Conservation (phyloP, 2,888 invertebrate species). For the Ligdia adustata region DNA sequence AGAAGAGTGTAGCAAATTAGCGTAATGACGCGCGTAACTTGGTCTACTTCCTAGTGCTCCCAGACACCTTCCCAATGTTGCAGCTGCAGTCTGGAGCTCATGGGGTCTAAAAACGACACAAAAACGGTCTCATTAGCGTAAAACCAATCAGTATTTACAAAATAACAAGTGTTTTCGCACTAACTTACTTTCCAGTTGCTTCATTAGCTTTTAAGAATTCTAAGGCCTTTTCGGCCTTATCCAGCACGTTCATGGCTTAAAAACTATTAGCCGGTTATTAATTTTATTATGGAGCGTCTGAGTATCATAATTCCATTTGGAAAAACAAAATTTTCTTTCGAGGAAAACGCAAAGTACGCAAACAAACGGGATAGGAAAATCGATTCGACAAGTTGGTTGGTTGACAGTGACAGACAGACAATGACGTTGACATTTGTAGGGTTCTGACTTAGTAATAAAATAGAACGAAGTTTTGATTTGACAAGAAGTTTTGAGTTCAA, state of each 20-base stretch:
- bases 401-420: too few species aligned
- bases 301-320: constrained; percentile 43
- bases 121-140: background rate
- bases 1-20: constrained; percentile 68
- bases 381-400: too few species aligned
- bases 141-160: constrained; percentile 3
- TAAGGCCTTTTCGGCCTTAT: constrained; percentile 78
- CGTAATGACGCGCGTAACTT: constrained; percentile 71
- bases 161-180: constrained; percentile 1
- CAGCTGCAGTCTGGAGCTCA: constrained; percentile 74
- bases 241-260: constrained; percentile 71
- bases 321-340: constrained; percentile 44
- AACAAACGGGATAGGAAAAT: constrained; percentile 48
- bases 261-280: constrained; percentile 42
- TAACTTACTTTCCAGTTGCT: constrained; percentile 65
- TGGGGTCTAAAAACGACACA: constrained; percentile 60
- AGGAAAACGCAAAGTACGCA: constrained; percentile 51
- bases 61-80: constrained; percentile 72
- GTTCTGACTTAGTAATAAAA: too few species aligned
- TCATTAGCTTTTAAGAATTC: constrained; percentile 72
- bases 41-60: constrained; percentile 72
- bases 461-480: too few species aligned
- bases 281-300: constrained; percentile 20
- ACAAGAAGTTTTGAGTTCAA: too few species aligned
- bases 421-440: constrained; percentile 10